phyloP scores from a whole-genome alignment of 2,797 vertebrate species.

The Enteromius fasciolatus region DNA sequence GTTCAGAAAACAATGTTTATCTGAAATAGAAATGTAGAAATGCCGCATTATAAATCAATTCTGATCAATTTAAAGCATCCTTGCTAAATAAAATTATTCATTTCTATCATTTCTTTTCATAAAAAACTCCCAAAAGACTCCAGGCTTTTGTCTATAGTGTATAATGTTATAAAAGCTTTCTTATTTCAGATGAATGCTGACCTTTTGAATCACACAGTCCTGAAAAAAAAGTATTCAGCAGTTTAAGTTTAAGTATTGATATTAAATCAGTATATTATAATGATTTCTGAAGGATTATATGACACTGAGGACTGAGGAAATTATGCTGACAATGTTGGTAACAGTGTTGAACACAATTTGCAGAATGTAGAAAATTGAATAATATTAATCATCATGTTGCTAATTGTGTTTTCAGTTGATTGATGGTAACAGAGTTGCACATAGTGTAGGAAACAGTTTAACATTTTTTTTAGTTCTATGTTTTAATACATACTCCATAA shows the following conservation, averaged over 20 bases:
- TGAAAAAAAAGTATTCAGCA: not conserved
- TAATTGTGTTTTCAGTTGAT: not conserved
- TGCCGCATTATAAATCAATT: too few species aligned
- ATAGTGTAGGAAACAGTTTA: not conserved
- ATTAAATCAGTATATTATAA: not conserved
- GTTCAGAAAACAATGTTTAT: too few species aligned
- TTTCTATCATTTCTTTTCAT: not conserved
- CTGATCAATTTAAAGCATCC: too few species aligned
- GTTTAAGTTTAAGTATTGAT: not conserved
- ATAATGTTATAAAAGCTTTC: not conserved
- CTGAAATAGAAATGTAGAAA: too few species aligned
- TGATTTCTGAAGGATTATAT: not conserved
- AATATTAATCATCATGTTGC: not conserved
- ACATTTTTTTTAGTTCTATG: not conserved
- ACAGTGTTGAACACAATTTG: not conserved
- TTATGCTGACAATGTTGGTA: not conserved
- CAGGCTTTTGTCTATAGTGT: too few species aligned
- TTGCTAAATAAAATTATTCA: not conserved
- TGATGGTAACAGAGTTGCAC: not conserved
- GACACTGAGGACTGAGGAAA: not conserved
- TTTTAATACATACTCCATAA: not conserved
- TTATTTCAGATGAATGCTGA: not conserved
- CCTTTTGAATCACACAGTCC: not conserved
- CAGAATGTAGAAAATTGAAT: not conserved
- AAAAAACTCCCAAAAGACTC: too few species aligned